Evolutionary conservation across 2,797 vertebrate genomes (phyloP).

Genomic region (Diceros bicornis): DNA sequence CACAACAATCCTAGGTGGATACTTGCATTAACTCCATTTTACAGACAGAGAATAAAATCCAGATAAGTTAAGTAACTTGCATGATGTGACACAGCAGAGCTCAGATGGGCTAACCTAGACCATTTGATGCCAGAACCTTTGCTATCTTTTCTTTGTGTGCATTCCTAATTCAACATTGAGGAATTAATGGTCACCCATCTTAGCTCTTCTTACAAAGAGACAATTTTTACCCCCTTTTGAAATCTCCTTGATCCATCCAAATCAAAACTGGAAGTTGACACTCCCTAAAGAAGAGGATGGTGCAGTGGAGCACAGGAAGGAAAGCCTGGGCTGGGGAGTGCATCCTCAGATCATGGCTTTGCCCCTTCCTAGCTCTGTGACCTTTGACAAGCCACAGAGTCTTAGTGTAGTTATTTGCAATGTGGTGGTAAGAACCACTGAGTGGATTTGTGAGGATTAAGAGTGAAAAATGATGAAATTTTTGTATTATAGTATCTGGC

Average conservation of each 20-base stretch:
- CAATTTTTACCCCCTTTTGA: neutral
- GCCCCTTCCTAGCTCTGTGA: neutral
- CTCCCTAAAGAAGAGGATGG: neutral
- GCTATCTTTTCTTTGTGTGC: neutral
- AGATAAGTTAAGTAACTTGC: neutral
- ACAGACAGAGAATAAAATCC: neutral
- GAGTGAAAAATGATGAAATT: neutral
- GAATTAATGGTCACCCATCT: neutral
- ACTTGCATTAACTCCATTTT: neutral
- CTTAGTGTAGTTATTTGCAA: constrained; percentile 22
- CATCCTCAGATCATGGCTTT: neutral
- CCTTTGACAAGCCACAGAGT: neutral
- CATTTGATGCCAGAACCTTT: neutral
- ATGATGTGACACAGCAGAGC: neutral
- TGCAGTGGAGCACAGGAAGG: neutral
- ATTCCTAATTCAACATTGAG: neutral
- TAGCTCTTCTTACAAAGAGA: neutral
- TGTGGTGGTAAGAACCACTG: neutral
- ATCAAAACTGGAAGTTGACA: neutral
- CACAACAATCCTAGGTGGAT: neutral
- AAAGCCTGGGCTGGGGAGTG: rapidly evolving
- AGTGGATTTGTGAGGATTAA: neutral
- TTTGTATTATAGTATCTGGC: neutral
- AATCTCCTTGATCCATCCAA: neutral
- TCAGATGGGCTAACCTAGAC: neutral